Percentiles rank a stretch among this genome's conserved stretches.
phyloP scores from a whole-genome alignment of 64 coral and sea anemone genomes.

The Pocillopora damicornis region DNA sequence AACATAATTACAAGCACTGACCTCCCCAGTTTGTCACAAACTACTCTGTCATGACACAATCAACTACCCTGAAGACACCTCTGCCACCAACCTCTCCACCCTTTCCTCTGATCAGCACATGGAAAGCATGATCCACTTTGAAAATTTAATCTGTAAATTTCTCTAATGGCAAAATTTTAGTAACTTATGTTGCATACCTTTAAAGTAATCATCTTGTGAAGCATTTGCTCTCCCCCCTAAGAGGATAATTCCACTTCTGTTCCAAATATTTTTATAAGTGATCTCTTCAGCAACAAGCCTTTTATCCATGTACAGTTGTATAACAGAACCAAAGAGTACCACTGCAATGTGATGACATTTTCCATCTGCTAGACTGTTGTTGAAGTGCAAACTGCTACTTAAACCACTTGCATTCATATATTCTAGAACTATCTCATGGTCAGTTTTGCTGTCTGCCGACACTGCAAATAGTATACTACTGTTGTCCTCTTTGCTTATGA shows the following conservation, averaged over 20 bases:
- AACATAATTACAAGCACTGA: no score
- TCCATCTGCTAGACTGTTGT: background rate
- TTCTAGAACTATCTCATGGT: background rate
- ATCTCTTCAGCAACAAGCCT: background rate
- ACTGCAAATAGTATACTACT: background rate
- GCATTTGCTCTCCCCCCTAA: conserved; percentile 1
- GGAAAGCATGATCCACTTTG: no score
- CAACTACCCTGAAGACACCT: no score
- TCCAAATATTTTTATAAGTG: conserved; percentile 1
- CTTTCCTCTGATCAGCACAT: no score
- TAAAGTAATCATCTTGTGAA: conserved; percentile 5
- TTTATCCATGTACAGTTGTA: background rate
- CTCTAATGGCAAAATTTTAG: no score
- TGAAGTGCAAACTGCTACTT: background rate
- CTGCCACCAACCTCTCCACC: no score
- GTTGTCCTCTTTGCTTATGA: background rate
- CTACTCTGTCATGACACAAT: no score
- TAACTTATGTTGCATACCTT: background rate
- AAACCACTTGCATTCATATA: conserved; percentile 12
- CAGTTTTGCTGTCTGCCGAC: background rate
- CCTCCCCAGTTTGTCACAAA: no score
- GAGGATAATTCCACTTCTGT: conserved; percentile 14
- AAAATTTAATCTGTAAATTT: no score
- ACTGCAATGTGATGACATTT: background rate
- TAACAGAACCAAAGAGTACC: background rate